Percentiles rank a stretch among this genome's conserved stretches.
Evolutionary conservation across 2,797 vertebrate genomes (phyloP).

Genomic region (Cuniculus paca): DNA sequence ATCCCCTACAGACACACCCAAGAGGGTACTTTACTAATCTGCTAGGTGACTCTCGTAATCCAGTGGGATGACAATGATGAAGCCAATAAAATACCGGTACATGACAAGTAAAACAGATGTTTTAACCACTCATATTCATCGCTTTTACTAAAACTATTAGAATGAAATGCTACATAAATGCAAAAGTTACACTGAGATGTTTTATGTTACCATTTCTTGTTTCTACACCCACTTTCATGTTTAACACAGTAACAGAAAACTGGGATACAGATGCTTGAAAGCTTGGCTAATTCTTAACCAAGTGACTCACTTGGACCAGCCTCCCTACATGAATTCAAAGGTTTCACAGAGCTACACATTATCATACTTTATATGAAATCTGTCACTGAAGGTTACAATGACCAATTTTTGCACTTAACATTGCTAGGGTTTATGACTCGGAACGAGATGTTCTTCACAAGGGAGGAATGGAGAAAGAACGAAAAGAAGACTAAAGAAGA

Average conservation of each 20-base stretch:
- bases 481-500: not conserved
- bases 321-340: not conserved
- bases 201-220: not conserved
- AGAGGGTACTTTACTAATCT: not conserved
- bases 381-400: not conserved
- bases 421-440: not conserved
- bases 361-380: not conserved
- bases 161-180: not conserved
- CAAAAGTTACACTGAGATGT: not conserved
- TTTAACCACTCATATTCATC: not conserved
- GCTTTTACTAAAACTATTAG: not conserved
- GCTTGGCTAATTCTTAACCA: not conserved
- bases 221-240: not conserved
- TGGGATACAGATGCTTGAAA: not conserved
- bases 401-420: not conserved
- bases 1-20: not conserved
- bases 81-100: not conserved
- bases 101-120: not conserved
- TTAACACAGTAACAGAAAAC: not conserved
- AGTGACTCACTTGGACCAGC: not conserved
- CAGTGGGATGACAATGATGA: not conserved
- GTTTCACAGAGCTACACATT: not conserved
- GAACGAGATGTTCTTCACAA: not conserved
- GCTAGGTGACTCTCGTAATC: not conserved
- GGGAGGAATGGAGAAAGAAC: not conserved